phyloP scores from a whole-genome alignment of 2,113 vertebrate species.

The human region DNA sequence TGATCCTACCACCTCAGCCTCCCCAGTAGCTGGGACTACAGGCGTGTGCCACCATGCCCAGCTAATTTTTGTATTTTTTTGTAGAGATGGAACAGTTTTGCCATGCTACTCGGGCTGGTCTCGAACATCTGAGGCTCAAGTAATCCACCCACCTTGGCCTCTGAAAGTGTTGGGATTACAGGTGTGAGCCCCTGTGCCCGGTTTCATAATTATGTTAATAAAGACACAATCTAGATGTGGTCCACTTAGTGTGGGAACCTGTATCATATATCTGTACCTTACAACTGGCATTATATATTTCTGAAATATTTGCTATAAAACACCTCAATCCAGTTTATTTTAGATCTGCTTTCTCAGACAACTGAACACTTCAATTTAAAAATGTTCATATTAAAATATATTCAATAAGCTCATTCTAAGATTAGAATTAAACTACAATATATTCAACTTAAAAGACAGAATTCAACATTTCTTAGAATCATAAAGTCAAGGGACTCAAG shows the following conservation, averaged over 20 bases:
- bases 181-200: too few species aligned
- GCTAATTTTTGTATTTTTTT: too few species aligned
- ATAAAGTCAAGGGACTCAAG: neutral
- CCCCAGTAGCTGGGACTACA: too few species aligned
- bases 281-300: neutral
- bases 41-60: too few species aligned
- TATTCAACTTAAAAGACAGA: constrained; percentile 6
- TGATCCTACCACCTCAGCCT: too few species aligned
- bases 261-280: neutral
- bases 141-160: too few species aligned
- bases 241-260: neutral
- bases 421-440: constrained; percentile 13
- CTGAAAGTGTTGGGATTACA: too few species aligned
- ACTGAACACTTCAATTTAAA: neutral
- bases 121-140: too few species aligned
- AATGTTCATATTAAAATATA: neutral
- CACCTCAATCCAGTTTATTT: constrained; percentile 23
- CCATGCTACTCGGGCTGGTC: too few species aligned
- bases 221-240: neutral
- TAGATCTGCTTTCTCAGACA: constrained; percentile 23
- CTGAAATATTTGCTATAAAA: neutral
- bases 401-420: neutral
- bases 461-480: neutral
- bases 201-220: neutral
- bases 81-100: too few species aligned